phyloP scores from a whole-genome alignment of 37 sponge, comb jelly and placozoan species.

The Cliona cf. orientalis region DNA sequence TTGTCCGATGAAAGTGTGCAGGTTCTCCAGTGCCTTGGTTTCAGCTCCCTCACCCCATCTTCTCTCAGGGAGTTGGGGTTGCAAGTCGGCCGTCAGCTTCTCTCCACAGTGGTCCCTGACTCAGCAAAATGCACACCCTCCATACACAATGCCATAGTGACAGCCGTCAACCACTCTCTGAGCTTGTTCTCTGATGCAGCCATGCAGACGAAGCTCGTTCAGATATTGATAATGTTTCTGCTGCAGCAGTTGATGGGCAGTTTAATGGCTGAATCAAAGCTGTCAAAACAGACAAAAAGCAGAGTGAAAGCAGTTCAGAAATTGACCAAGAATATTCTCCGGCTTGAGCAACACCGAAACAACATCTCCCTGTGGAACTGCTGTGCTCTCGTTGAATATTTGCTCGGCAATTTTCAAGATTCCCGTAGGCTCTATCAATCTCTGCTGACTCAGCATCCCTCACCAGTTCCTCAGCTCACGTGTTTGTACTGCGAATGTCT shows the following conservation, averaged over 20 bases:
- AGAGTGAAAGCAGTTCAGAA: slow-evolving; percentile 33
- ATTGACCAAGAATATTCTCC: slow-evolving; percentile 60
- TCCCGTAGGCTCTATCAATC: slow-evolving; percentile 36
- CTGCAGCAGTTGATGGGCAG: slow-evolving; percentile 8
- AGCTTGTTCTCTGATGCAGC: slow-evolving; percentile 4
- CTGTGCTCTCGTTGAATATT: slow-evolving; percentile 60
- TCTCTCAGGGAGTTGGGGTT: background rate
- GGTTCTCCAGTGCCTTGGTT: background rate
- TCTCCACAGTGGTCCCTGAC: background rate
- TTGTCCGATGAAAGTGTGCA: background rate
- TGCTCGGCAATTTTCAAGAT: slow-evolving; percentile 40
- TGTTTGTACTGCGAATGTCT: slow-evolving; percentile 25
- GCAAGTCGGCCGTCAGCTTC: background rate
- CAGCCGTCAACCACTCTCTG: slow-evolving; percentile 61
- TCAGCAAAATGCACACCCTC: background rate
- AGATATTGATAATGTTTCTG: slow-evolving; percentile 46
- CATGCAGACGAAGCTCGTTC: slow-evolving; percentile 29
- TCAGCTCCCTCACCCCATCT: slow-evolving; percentile 13
- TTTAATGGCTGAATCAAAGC: too few species aligned
- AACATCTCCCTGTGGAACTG: slow-evolving; percentile 60
- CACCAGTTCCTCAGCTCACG: background rate
- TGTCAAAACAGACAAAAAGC: slow-evolving; percentile 1
- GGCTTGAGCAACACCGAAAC: slow-evolving; percentile 49
- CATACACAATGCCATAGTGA: slow-evolving; percentile 35
- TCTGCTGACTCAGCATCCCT: slow-evolving; percentile 23